phyloP scores from a whole-genome alignment of 2,888 invertebrate genomes.

The Theretra japonica region DNA sequence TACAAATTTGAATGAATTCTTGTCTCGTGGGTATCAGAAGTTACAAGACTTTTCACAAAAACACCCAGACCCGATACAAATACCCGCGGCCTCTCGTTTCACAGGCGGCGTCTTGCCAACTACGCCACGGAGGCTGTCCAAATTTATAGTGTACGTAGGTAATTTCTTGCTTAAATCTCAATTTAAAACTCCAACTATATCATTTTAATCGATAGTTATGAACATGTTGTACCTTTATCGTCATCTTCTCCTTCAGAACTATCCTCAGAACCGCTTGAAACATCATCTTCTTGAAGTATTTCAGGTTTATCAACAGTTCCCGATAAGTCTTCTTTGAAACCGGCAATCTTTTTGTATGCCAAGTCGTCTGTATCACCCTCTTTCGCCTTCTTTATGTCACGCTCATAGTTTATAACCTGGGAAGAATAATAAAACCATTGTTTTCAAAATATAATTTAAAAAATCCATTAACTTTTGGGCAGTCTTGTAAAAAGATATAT shows the following conservation, averaged over 20 bases:
- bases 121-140: too few relatives aligned
- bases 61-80: too few relatives aligned
- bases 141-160: too few relatives aligned
- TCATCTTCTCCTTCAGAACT: constrained; percentile 62
- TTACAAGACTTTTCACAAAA: too few relatives aligned
- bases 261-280: constrained; percentile 63
- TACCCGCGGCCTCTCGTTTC: too few relatives aligned
- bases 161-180: too few relatives aligned
- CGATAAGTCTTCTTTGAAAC: constrained; percentile 91
- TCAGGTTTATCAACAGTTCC: constrained; percentile 88
- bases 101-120: too few relatives aligned
- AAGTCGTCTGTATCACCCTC: constrained; percentile 89
- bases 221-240: constrained; percentile 40
- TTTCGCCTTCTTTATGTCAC: constrained; percentile 93
- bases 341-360: constrained; percentile 94
- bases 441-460: too few relatives aligned
- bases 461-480: not conserved
- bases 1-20: too few relatives aligned
- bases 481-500: not conserved
- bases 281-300: constrained; percentile 80
- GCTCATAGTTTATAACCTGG: constrained; percentile 92
- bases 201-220: too few relatives aligned
- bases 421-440: not conserved
- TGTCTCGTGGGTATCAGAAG: too few relatives aligned
- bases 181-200: too few relatives aligned